Evolutionary conservation across 2,888 invertebrate genomes (phyloP).

Genomic region (Oxyscelio sp.): DNA sequence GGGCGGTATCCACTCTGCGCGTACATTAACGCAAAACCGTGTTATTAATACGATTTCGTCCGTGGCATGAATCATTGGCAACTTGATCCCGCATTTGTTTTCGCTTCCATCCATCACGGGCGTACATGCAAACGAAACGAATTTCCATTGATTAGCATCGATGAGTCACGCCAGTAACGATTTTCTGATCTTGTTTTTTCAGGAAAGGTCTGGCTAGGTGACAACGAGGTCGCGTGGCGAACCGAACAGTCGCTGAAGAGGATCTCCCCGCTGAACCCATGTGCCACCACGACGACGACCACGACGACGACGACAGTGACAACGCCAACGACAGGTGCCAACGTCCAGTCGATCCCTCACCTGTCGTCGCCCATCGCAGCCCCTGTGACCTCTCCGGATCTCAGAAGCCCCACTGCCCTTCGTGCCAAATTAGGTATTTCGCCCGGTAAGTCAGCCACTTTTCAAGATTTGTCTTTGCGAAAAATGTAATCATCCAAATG

Average conservation of each 20-base stretch:
- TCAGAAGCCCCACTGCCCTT: conserved; percentile 84
- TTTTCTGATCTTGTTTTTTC: conserved; percentile 49
- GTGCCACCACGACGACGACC: conserved; percentile 79
- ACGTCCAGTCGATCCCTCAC: conserved; percentile 84
- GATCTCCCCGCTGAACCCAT: conserved; percentile 83
- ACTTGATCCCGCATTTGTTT: conserved; percentile 56
- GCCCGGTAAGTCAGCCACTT: conserved; percentile 82
- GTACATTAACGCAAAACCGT: conserved; percentile 45
- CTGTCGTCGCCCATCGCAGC: conserved; percentile 86
- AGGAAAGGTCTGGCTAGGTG: conserved; percentile 87
- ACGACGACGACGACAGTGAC: conserved; percentile 76
- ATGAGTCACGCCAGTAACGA: conserved; percentile 15
- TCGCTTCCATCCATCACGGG: conserved; percentile 7
- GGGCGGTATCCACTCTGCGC: conserved; percentile 81
- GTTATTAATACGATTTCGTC: conserved; percentile 80
- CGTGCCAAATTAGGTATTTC: conserved; percentile 86
- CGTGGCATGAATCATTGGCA: conserved; percentile 55
- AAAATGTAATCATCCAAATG: conserved; percentile 13
- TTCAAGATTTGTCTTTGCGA: background rate
- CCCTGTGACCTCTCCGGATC: conserved; percentile 85
- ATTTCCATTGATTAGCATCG: conserved; percentile 11
- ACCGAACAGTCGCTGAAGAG: conserved; percentile 86
- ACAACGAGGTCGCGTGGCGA: conserved; percentile 86
- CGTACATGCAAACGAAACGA: conserved; percentile 25
- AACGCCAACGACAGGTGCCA: conserved; percentile 83